Base-by-base conservation (phyloP, 1,140 invertebrate species). In the Odontomachus brunneus region DNA sequence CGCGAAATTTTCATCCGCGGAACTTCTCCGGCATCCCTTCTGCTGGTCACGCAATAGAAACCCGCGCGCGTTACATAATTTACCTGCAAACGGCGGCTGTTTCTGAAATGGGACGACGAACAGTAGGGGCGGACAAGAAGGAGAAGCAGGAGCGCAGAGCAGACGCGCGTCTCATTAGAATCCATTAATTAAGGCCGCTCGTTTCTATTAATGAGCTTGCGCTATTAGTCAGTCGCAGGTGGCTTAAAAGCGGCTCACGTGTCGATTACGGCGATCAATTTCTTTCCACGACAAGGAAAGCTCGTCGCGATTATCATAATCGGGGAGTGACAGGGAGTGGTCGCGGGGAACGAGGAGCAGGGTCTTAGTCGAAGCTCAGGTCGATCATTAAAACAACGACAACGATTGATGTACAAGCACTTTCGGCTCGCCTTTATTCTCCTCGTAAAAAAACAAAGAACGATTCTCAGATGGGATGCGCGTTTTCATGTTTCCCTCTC, bases 111-210 rank as follows among this genome's bases (percentile, higher is more conserved):
- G n/a, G 24, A 57, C 75, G 33, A 80, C 38, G 38, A 7, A 44
- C 38, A 44, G 59, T 19, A 49, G 26, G 5, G 38, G 44, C 1
- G 15, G 14, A n/a, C 44, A 4, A 51, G 33, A 33, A 15, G 29
- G 17, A n/a, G 29, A 63, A n/a, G 29, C 15, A 17, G 59, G 15
- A 5, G n/a, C 14, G 14, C 38, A 9, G 38, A 44, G 60, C 19
- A 76, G 60, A 22, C 76, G 62, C 48, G 73, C 71, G 48, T 80
- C 84, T 55, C 44, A 78, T 71, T 81, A 86, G 84, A 86, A 81
- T 80, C 51, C 74, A 60, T 60, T 84, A 84, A 86, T 73, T 86
- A 84, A 84, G 74, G 84, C 83, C 65, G 75, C 69, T 84, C 67
- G 83, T 78, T 85, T 55, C 53, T 49, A 51, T 62, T 84, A 72